Conservation (phyloP, 2,888 invertebrate genomes). For the Synergus itoensis region DNA sequence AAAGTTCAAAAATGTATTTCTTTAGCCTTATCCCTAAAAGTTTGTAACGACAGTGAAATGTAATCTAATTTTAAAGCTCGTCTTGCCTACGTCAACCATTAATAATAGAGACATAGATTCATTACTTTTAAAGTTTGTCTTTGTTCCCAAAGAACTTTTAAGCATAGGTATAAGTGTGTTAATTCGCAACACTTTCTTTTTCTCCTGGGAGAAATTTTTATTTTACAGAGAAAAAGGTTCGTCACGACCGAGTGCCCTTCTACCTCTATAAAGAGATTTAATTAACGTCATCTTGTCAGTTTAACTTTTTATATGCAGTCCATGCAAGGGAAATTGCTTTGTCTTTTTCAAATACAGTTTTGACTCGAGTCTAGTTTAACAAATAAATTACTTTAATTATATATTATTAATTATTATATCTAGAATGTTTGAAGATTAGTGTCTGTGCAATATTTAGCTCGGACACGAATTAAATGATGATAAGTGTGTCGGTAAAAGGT, state of each 20-base stretch:
- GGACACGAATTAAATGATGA: too few relatives aligned
- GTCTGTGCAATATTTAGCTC: too few relatives aligned
- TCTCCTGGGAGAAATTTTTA: conserved; percentile 3
- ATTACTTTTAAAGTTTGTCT: conserved; percentile 3
- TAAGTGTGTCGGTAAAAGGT: too few relatives aligned
- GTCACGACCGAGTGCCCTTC: conserved; percentile 6
- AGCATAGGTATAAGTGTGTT: conserved; percentile 3
- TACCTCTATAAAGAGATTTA: background rate
- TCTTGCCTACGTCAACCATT: conserved; percentile 1
- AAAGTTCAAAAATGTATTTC: background rate
- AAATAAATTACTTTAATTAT: too few relatives aligned
- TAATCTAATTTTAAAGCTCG: background rate
- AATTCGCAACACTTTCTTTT: conserved; percentile 30
- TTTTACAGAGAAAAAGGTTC: background rate
- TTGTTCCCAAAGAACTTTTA: conserved; percentile 13
- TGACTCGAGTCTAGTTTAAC: background rate
- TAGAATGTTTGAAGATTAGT: too few relatives aligned
- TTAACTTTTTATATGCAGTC: background rate
- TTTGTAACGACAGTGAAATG: background rate
- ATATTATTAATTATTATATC: too few relatives aligned
- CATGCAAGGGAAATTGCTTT: background rate
- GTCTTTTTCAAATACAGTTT: background rate
- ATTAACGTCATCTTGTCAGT: background rate
- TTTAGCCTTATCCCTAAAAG: background rate
- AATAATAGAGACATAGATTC: background rate